Base-by-base conservation (phyloP, 2,797 vertebrate genomes). In the Leptodactylus fallax region DNA sequence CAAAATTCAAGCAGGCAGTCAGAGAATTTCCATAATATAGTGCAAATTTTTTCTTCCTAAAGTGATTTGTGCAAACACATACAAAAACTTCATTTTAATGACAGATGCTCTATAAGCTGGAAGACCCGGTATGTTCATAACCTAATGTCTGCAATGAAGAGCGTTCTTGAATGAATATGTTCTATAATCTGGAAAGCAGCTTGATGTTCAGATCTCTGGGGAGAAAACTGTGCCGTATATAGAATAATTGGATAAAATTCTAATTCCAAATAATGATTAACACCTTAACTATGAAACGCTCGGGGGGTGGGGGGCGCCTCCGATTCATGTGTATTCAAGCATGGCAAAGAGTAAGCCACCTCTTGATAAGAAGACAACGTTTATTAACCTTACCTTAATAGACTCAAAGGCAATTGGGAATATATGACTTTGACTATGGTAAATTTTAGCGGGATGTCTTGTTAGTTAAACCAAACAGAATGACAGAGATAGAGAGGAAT, bases 301-400 rank as follows among this genome's bases (percentile, higher is more conserved):
- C 21, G 11, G 4, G 49, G 49, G 72, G 19, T 4, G 71, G 25
- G 6, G 36, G 69, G 69, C 6, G 69, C 10, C 47, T n/a, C 49
- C 0, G 9, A 53, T 23, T 77, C 45, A 53, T 77, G n/a, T 53
- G 47, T 53, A 77, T 23, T 77, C 47, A 77, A 53, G 72, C 72
- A 51, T 11, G 6, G 12, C 47, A 77, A 53, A 77, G 21, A 51
- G 11, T 51, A 77, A 53, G 72, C 23, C 47, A 51, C 47, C 72
- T 76, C 21, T 77, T 53, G 11, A 21, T 51, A 51, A 23, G 72
- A 53, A 53, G 49, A 77, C 49, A 77, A 49, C n/a, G 14, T n/a
- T 49, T 77, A 77, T 77, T 77, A 77, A 53, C 47, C 72, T 53
- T 77, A 77, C 23, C 53, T 53, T 77, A 77, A 77, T 77, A 77